phyloP scores from a whole-genome alignment of 2,888 invertebrate genomes.

The Metallyticus violacea region DNA sequence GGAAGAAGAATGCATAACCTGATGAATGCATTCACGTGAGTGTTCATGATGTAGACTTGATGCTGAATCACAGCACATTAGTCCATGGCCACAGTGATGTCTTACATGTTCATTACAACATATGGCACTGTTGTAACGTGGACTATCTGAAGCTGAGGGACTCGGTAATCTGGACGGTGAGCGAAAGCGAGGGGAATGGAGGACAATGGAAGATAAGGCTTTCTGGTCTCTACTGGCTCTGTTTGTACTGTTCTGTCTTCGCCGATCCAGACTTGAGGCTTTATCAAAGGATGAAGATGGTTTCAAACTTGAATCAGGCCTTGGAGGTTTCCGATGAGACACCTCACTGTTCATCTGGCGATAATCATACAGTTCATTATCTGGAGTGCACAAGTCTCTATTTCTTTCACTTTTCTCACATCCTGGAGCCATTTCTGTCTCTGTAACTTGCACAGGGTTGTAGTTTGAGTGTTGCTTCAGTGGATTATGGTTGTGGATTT shows the following conservation, averaged over 20 bases:
- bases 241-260: conserved; percentile 48
- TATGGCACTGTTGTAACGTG: background rate
- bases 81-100: background rate
- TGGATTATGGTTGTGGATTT: background rate
- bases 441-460: background rate
- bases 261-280: conserved; percentile 56
- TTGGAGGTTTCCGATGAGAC: conserved; percentile 7
- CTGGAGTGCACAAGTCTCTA: background rate
- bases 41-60: background rate
- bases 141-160: background rate
- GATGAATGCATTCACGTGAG: background rate
- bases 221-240: conserved; percentile 61
- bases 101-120: background rate
- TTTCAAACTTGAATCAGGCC: conserved; percentile 5
- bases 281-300: conserved; percentile 40
- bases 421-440: background rate
- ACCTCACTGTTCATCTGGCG: background rate
- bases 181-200: conserved; percentile 23
- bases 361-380: background rate
- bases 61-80: background rate
- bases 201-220: conserved; percentile 53
- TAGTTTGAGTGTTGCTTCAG: background rate
- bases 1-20: background rate
- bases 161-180: conserved; percentile 17
- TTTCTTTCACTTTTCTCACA: background rate